These are phyloP conservation scores for Radopholus similis DNA, from an alignment of 1,140 invertebrate genomes.

Conservation along the genomic window DNA sequence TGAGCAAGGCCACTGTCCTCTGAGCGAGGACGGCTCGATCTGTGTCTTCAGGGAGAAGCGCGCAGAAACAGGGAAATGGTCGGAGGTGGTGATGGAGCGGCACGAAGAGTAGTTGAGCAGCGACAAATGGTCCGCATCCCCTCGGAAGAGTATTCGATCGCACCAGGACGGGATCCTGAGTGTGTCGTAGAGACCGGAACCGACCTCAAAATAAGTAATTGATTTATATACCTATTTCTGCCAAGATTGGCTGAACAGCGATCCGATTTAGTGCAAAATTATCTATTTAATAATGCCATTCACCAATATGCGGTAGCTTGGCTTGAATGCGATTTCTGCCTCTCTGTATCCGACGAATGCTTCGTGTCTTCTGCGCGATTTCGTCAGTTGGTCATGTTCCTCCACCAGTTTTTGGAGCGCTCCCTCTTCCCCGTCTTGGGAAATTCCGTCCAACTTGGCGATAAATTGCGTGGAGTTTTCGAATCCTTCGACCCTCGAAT, in stretches of 20 bases:
- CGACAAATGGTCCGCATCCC: background rate
- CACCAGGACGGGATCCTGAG: constrained; percentile 27
- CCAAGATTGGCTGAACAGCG: background rate
- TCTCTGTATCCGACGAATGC: constrained; percentile 27
- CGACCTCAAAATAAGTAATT: constrained; percentile 5
- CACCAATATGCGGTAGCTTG: constrained; percentile 36
- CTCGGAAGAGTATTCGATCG: constrained; percentile 25
- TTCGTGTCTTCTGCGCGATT: constrained; percentile 1
- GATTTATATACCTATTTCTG: too few relatives aligned
- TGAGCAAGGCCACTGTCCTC: background rate
- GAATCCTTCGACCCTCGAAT: constrained; percentile 26
- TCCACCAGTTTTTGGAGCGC: constrained; percentile 11
- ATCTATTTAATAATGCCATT: background rate
- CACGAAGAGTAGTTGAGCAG: constrained; percentile 17
- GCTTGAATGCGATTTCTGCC: constrained; percentile 26
- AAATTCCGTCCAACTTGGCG: constrained; percentile 4
- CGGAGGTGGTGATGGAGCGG: constrained; percentile 17
- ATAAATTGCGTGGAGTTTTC: constrained; percentile 8
- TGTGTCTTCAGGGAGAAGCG: background rate
- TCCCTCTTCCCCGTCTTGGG: background rate
- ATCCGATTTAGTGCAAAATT: too few relatives aligned
- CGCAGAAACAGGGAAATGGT: constrained; percentile 31
- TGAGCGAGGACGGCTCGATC: background rate
- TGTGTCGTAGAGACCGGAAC: constrained; percentile 18
- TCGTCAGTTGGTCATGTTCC: constrained; percentile 27